phyloP scores from a whole-genome alignment of 2,113 vertebrate genomes.

The Crotalus horridus region DNA sequence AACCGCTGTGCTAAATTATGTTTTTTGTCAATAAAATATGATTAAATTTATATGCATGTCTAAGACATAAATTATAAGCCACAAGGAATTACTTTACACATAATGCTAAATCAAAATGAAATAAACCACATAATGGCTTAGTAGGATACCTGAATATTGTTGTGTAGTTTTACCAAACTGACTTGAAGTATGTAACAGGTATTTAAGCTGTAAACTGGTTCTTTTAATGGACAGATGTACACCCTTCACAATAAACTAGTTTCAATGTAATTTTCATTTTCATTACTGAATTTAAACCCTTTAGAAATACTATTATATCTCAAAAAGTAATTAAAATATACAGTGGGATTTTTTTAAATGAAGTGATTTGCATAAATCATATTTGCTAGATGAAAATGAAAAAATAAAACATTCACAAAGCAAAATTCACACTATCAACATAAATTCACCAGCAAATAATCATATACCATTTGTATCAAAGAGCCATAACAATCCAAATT shows the following conservation, averaged over 20 bases:
- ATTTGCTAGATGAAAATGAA: neutral
- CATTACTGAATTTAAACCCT: neutral
- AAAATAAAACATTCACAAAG: neutral
- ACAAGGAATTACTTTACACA: neutral
- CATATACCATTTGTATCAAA: neutral
- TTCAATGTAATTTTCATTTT: neutral
- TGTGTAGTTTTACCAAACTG: neutral
- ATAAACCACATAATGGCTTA: neutral
- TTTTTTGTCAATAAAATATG: neutral
- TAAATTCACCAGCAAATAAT: neutral
- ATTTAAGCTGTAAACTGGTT: neutral
- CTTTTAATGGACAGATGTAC: neutral
- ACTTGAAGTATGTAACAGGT: neutral
- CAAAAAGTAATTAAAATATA: neutral
- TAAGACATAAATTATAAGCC: neutral
- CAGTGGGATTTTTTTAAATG: neutral
- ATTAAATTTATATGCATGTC: neutral
- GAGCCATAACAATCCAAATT: neutral
- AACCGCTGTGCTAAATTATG: neutral
- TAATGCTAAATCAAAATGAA: neutral
- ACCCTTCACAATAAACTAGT: neutral
- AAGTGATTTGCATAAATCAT: neutral
- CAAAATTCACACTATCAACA: neutral
- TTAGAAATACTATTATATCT: neutral
- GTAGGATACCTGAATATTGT: neutral